phyloP scores from a whole-genome alignment of 2,797 vertebrate genomes.

The Vireo griseus region DNA sequence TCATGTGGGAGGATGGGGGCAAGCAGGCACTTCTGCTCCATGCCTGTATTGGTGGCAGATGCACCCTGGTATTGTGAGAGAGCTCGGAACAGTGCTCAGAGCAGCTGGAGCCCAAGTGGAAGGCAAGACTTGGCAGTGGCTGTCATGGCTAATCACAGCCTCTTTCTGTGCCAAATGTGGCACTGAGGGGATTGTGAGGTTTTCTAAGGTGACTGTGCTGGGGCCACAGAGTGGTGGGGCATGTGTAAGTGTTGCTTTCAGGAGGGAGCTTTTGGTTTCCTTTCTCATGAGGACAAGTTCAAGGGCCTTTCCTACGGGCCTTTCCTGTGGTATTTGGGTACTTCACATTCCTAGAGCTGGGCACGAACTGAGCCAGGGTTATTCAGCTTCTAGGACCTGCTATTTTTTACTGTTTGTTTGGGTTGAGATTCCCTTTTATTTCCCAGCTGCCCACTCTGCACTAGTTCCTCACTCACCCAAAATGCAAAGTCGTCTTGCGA shows the following conservation, averaged over 20 bases:
- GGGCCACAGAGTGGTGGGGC: neutral
- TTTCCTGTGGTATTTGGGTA: neutral
- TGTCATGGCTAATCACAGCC: neutral
- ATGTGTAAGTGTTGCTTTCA: neutral
- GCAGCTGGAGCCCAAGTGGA: neutral
- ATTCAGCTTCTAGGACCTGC: neutral
- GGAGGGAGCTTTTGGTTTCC: neutral
- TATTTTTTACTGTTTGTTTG: neutral
- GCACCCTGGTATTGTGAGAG: neutral
- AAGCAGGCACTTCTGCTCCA: neutral
- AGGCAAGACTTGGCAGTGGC: neutral
- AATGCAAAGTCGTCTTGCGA: neutral
- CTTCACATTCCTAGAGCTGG: neutral
- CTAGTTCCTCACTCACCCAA: neutral
- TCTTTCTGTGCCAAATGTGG: neutral
- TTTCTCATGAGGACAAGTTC: neutral
- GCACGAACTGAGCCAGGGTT: neutral
- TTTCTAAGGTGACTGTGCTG: neutral
- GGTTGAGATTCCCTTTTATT: neutral
- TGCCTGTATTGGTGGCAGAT: neutral
- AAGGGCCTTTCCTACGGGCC: neutral
- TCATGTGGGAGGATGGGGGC: accelerated
- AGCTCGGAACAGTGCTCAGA: neutral
- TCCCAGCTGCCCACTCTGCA: neutral
- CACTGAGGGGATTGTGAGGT: neutral